A percentile compares a stretch with the other conserved stretches of the same genome.
Evolutionary conservation across 2,888 invertebrate species (phyloP).

Genomic region (Keiferia lycopersicella): DNA sequence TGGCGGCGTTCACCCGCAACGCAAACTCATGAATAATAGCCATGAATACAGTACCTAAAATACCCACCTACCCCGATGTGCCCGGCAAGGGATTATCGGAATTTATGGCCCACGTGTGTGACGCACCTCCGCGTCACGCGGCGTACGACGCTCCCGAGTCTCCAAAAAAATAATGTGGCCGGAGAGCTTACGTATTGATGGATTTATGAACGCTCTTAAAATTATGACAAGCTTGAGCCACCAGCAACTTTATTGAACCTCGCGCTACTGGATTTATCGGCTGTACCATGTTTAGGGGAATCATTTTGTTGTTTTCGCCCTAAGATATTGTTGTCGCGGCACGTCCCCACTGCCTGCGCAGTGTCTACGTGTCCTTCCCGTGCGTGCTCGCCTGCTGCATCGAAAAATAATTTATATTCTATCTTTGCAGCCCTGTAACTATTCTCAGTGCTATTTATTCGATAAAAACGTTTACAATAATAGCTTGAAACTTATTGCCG

Average conservation of each 20-base stretch:
- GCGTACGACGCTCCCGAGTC: slow-evolving; percentile 38
- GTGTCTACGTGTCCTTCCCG: slow-evolving; percentile 2
- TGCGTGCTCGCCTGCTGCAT: slow-evolving; percentile 10
- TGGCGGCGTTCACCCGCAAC: slow-evolving; percentile 63
- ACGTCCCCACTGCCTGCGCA: slow-evolving; percentile 13
- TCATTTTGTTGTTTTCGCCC: slow-evolving; percentile 57
- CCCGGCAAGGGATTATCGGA: slow-evolving; percentile 69
- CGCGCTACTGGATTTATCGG: slow-evolving; percentile 71
- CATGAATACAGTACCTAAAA: slow-evolving; percentile 54
- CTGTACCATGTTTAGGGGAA: slow-evolving; percentile 59
- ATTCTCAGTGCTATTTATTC: slow-evolving; percentile 34
- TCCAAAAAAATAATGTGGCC: slow-evolving; percentile 73
- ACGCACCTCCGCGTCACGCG: slow-evolving; percentile 60
- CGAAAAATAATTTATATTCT: slow-evolving; percentile 24
- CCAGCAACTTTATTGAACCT: slow-evolving; percentile 73
- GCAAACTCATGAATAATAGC: slow-evolving; percentile 70
- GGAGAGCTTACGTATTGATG: slow-evolving; percentile 77
- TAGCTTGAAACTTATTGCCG: slow-evolving; percentile 47
- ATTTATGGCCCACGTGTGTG: slow-evolving; percentile 74
- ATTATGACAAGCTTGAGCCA: slow-evolving; percentile 70
- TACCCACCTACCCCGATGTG: slow-evolving; percentile 53
- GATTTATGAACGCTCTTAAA: slow-evolving; percentile 78
- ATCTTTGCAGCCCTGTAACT: slow-evolving; percentile 30
- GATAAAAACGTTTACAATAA: slow-evolving; percentile 42
- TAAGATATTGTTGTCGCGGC: slow-evolving; percentile 33